These are phyloP conservation scores for Solenopsis invicta DNA, from an alignment of 1,140 invertebrate species.

Conservation along the genomic window DNA sequence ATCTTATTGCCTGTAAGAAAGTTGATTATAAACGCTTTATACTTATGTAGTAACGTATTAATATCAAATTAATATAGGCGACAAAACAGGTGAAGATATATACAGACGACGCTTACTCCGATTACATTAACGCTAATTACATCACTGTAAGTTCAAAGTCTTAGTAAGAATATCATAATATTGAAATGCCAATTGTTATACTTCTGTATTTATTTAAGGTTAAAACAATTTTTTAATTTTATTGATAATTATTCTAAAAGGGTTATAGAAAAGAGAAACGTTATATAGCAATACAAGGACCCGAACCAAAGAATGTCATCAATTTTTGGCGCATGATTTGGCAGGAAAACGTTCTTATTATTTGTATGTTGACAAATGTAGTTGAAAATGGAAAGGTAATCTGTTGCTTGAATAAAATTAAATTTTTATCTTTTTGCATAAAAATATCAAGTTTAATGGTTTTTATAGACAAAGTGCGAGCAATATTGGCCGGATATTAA, in stretches of 20 bases:
- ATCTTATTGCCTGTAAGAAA: too few relatives aligned
- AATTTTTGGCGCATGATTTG: conserved; percentile 99
- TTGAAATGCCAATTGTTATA: too few relatives aligned
- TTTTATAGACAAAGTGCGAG: conserved; percentile 94
- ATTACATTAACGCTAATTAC: too few relatives aligned
- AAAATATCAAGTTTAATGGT: neutral
- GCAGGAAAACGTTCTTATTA: conserved; percentile 96
- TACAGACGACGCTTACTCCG: too few relatives aligned
- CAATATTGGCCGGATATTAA: conserved; percentile 98
- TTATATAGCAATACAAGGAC: conserved; percentile 98
- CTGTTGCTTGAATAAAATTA: neutral
- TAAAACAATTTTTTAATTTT: too few relatives aligned
- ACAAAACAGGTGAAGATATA: too few relatives aligned
- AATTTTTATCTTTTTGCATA: neutral
- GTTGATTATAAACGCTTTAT: too few relatives aligned
- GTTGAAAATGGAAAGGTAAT: conserved; percentile 92
- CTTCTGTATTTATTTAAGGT: too few relatives aligned
- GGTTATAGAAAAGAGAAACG: conserved; percentile 96
- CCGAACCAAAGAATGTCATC: conserved; percentile 96
- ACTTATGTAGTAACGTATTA: too few relatives aligned
- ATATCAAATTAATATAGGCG: too few relatives aligned
- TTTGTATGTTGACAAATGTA: conserved; percentile 98
- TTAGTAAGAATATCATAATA: too few relatives aligned
- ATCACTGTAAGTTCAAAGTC: too few relatives aligned
- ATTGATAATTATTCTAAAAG: conserved; percentile 85